A percentile compares a stretch with the other conserved stretches of the same genome.
phyloP scores from a whole-genome alignment of 2,797 vertebrate genomes.

The Pangasius krempfi region DNA sequence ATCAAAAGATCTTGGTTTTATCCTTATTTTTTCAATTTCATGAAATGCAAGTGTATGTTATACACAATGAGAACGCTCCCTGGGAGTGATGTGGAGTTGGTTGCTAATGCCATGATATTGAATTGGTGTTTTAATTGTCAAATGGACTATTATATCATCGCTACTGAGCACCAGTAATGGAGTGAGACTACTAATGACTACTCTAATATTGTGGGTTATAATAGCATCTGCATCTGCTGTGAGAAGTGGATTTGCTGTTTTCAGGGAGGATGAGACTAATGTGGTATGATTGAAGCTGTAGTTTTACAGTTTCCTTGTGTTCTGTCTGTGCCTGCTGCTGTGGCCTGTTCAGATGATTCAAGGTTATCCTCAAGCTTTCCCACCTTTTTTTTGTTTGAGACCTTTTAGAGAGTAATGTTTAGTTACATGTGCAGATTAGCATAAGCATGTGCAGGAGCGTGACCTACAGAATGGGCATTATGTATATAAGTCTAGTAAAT shows the following conservation, averaged over 20 bases:
- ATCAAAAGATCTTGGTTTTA: not conserved
- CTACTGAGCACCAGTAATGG: not conserved
- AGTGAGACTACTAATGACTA: slow-evolving; percentile 10
- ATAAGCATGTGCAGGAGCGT: not conserved
- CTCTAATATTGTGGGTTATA: slow-evolving; percentile 8
- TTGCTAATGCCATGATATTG: not conserved
- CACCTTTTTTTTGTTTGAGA: not conserved
- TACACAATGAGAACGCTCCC: not conserved
- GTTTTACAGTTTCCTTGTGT: not conserved
- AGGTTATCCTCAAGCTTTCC: slow-evolving; percentile 8
- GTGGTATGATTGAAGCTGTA: slow-evolving; percentile 19
- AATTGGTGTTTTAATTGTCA: slow-evolving; percentile 18
- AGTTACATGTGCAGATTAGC: not conserved
- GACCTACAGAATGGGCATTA: not conserved
- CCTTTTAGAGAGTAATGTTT: not conserved
- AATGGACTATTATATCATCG: slow-evolving; percentile 2
- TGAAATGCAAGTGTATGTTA: not conserved
- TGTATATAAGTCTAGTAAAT: not conserved
- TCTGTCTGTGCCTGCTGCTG: slow-evolving; percentile 11
- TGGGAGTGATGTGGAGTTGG: not conserved
- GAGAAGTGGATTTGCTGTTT: slow-evolving; percentile 10
- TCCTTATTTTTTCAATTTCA: not conserved
- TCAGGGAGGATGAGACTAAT: slow-evolving; percentile 5
- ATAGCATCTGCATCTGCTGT: slow-evolving; percentile 12
- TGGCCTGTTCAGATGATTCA: slow-evolving; percentile 6